Conservation (phyloP, 2,797 vertebrate species). For the Enteromius paludinosus region DNA sequence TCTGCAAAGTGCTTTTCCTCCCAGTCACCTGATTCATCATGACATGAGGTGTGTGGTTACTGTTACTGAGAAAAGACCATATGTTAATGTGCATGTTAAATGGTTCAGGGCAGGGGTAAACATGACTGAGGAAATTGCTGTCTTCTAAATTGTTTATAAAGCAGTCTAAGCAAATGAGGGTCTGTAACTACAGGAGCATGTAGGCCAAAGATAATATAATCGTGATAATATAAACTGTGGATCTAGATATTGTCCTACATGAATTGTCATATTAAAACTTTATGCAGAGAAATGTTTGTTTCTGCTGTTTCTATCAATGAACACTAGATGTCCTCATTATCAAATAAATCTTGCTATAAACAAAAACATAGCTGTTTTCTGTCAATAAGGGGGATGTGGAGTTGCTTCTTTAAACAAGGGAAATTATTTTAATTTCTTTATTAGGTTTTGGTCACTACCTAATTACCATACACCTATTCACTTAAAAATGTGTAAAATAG, state of each 20-base stretch:
- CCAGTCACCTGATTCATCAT: conserved; percentile 10
- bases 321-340: conserved; percentile 56
- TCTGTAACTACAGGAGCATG: not conserved
- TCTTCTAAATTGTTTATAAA: conserved; percentile 7
- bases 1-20: not conserved
- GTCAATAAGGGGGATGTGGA: not conserved
- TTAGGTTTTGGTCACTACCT: not conserved
- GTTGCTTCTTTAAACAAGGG: not conserved
- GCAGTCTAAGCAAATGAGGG: not conserved
- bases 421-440: not conserved
- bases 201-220: not conserved
- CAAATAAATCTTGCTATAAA: conserved; percentile 10
- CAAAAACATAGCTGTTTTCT: not conserved
- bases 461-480: not conserved
- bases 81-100: conserved; percentile 1
- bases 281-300: not conserved
- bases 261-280: not conserved
- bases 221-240: too few species aligned
- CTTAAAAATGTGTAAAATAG: not conserved
- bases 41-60: not conserved
- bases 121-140: not conserved
- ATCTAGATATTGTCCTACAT: conserved; percentile 1
- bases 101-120: not conserved
- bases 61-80: not conserved
- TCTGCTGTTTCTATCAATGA: not conserved